These are phyloP conservation scores for Phaedon cochleariae DNA, from an alignment of 2,888 invertebrate genomes.

Conservation along the genomic window DNA sequence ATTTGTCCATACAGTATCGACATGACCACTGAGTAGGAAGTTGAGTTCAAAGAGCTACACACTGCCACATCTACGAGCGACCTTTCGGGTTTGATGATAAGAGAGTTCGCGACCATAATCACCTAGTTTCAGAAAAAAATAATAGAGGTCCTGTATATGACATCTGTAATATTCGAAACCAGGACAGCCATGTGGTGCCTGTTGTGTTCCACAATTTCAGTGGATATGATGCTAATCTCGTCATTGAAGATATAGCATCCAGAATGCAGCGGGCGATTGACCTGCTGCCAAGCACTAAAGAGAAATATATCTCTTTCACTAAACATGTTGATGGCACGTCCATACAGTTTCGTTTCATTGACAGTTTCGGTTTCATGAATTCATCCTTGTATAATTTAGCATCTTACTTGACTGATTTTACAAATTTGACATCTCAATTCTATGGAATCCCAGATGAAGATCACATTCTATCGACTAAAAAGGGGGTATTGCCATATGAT, in stretches of 20 bases:
- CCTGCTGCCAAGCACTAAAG: constrained; percentile 40
- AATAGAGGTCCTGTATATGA: constrained; percentile 37
- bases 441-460: not conserved
- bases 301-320: constrained; percentile 43
- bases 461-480: not conserved
- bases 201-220: constrained; percentile 48
- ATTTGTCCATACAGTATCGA: no score
- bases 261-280: constrained; percentile 34
- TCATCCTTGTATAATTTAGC: constrained; percentile 32
- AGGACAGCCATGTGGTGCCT: constrained; percentile 34
- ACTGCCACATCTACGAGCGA: constrained; percentile 20
- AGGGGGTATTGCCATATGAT: not conserved
- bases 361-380: constrained; percentile 67
- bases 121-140: not conserved
- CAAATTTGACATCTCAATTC: not conserved
- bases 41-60: no score
- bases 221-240: constrained; percentile 46
- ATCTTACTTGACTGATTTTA: not conserved
- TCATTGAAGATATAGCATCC: constrained; percentile 39
- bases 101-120: constrained; percentile 9
- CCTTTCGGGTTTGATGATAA: constrained; percentile 7
- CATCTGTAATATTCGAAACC: constrained; percentile 42
- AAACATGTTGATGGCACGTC: constrained; percentile 35
- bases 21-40: no score
- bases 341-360: constrained; percentile 43